Evolutionary conservation across 1,140 invertebrate genomes (phyloP), one percentile per base, ranked within the genome.

Genomic region (Plectrocnemia conspersa): DNA sequence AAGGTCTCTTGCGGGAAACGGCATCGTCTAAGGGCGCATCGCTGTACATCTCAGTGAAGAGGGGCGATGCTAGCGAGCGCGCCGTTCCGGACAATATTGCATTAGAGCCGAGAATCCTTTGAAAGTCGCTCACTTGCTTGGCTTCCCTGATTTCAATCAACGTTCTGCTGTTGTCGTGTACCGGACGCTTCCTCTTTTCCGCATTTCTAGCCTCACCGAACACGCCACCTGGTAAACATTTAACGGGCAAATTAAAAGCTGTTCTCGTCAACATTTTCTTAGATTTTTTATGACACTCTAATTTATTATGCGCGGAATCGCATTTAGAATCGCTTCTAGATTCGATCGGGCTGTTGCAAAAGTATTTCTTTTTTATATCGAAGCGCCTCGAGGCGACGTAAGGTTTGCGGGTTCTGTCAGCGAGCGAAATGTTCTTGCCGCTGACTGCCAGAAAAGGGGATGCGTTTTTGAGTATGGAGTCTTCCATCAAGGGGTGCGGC

Each of bases 61-160:
- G 45, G 33, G 33, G 11, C 19, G 57, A 50, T 19, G 24, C 18
- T 16, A 24, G 25, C 15, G 35, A 6, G 13, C 59, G 52, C 63
- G 67, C 61, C 67, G 66, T 63, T 66, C 66, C 62, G 65, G 66
- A 66, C 54, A 71, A 70, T 72, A 73, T 70, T 68, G 74, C 70
- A 73, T 74, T 73, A 71, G 69, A 69, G 67, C 69, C 69, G 67
- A 76, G 74, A 74, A 76, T 76, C 72, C 74, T 73, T 72, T 76
- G 70, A 74, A 76, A 76, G 72, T 76, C 74, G 15, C 69, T 64
- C 68, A 74, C 72, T 75, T 72, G 68, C 33, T 71, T 65, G 73
- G 74, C 74, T 74, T 75, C 74, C 56, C 70, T 70, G 67, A 76
- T 76, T 68, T 73, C 69, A 64, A 71, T 55, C 62, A 76, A 65